Percentiles rank a stretch among this genome's conserved stretches.
phyloP scores from a whole-genome alignment of 1,140 invertebrate species.

The Pogonomyrmex barbatus region DNA sequence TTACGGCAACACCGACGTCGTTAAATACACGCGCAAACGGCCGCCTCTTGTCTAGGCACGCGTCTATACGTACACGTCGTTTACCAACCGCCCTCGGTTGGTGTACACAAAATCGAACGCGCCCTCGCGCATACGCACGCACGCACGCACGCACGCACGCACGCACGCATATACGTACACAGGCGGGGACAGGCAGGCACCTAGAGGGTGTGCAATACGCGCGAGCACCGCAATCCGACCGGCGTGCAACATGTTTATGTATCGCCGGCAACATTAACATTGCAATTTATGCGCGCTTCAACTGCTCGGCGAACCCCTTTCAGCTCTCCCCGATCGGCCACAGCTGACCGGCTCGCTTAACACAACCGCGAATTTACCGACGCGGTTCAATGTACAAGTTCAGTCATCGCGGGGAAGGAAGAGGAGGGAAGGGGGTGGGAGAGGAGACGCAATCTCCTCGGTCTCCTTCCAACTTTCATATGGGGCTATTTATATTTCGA shows the following conservation, averaged over 20 bases:
- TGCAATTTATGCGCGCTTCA: constrained; percentile 83
- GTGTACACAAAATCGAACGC: constrained; percentile 50
- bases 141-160: constrained; percentile 22
- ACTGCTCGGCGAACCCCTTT: constrained; percentile 72
- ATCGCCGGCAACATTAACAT: constrained; percentile 83
- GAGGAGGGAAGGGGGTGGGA: too few species aligned
- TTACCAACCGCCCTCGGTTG: constrained; percentile 16
- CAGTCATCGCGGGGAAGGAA: constrained; percentile 66
- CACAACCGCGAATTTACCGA: constrained; percentile 80
- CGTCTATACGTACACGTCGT: neutral
- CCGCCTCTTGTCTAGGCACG: constrained; percentile 65
- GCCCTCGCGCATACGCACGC: neutral
- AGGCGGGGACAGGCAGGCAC: constrained; percentile 63
- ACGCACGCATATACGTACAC: constrained; percentile 8
- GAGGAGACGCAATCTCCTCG: constrained; percentile 23
- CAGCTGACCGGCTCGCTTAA: constrained; percentile 72
- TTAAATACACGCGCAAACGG: constrained; percentile 3
- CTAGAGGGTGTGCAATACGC: constrained; percentile 73
- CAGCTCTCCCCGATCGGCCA: constrained; percentile 26
- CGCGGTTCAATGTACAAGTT: constrained; percentile 77
- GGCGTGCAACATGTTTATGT: constrained; percentile 84
- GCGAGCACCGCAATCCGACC: constrained; percentile 79
- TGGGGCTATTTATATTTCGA: constrained; percentile 72
- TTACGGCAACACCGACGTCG: constrained; percentile 27
- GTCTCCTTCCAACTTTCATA: constrained; percentile 58